A percentile compares a stretch with the other conserved stretches of the same genome.
Conservation (phyloP, 2,888 invertebrate species). For the Drosophila acutilabella region DNA sequence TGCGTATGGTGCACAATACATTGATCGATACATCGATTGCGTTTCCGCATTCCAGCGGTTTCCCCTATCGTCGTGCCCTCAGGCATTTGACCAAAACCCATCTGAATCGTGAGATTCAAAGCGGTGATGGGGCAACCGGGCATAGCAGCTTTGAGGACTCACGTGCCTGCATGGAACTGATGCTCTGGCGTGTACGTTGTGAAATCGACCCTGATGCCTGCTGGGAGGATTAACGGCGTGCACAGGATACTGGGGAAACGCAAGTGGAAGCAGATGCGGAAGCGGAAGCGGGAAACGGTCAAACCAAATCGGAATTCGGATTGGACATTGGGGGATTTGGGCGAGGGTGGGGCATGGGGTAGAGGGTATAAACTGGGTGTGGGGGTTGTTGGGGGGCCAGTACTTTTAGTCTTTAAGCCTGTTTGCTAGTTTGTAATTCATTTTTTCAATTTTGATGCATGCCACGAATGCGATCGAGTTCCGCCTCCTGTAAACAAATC, state of each 20-base stretch:
- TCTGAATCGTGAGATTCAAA: constrained; percentile 93
- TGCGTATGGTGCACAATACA: constrained; percentile 92
- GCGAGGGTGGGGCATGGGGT: not conserved
- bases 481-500: constrained; percentile 30
- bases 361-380: not conserved
- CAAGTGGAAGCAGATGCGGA: not conserved
- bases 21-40: constrained; percentile 96
- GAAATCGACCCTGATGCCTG: constrained; percentile 52
- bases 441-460: constrained; percentile 10
- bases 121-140: constrained; percentile 87
- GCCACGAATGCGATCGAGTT: not conserved
- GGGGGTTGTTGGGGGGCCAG: constrained; percentile 38
- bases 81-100: constrained; percentile 90
- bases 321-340: not conserved
- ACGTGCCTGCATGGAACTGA: constrained; percentile 94
- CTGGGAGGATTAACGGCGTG: constrained; percentile 51
- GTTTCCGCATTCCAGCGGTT: constrained; percentile 94
- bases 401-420: constrained; percentile 51
- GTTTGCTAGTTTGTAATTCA: constrained; percentile 38
- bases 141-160: constrained; percentile 98
- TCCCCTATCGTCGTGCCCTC: constrained; percentile 93
- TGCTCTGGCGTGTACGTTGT: constrained; percentile 90
- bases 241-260: not conserved
- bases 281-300: not conserved
- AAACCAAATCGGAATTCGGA: not conserved